Percentiles rank a stretch among this genome's conserved stretches.
Conservation (phyloP, 2,888 invertebrate species). For the Atrina japonica region DNA sequence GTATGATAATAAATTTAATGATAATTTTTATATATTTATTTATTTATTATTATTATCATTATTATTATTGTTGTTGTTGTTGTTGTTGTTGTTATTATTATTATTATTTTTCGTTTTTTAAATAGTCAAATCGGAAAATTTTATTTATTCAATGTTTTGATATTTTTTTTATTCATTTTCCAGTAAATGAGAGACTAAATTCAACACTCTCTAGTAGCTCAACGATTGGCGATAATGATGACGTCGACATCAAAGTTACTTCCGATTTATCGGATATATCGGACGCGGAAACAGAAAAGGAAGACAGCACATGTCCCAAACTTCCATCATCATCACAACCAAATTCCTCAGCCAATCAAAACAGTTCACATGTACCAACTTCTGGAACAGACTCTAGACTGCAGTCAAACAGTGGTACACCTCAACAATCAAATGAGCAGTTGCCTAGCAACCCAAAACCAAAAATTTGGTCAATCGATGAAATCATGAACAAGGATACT, state of each 20-base stretch:
- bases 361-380: background rate
- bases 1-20: too few relatives aligned
- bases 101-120: too few relatives aligned
- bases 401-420: background rate
- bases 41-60: too few relatives aligned
- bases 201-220: constrained; percentile 6
- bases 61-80: too few relatives aligned
- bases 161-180: too few relatives aligned
- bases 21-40: too few relatives aligned
- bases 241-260: constrained; percentile 38
- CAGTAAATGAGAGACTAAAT: constrained; percentile 16
- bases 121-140: too few relatives aligned
- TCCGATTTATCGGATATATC: constrained; percentile 58
- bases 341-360: constrained; percentile 19
- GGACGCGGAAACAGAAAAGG: constrained; percentile 46
- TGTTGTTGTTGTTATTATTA: too few relatives aligned
- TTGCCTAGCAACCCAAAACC: constrained; percentile 48
- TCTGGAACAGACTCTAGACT: background rate
- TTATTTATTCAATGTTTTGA: too few relatives aligned
- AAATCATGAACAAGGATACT: constrained; percentile 45
- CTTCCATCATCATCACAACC: background rate
- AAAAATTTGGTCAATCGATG: constrained; percentile 73
- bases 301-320: constrained; percentile 9
- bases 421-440: constrained; percentile 3
- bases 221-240: constrained; percentile 7